These are phyloP conservation scores for Hyperoplus lanceolatus DNA, from an alignment of 2,797 vertebrate species.

Conservation along the genomic window DNA sequence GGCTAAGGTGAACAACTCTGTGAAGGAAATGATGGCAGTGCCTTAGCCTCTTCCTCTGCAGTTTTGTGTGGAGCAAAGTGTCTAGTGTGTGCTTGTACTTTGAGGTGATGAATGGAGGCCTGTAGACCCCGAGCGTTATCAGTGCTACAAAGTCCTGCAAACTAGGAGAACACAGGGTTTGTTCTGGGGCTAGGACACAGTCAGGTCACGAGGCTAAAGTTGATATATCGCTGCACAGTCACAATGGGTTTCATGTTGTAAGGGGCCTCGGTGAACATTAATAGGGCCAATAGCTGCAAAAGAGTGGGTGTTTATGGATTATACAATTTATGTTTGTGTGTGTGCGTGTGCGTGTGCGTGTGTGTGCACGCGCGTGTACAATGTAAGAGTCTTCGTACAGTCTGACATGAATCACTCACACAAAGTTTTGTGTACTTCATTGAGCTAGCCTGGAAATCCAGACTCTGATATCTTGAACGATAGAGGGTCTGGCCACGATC, in stretches of 20 bases:
- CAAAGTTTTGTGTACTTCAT: constrained; percentile 39
- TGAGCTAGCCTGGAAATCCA: neutral
- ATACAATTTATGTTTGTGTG: constrained; percentile 40
- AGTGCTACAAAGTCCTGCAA: constrained; percentile 44
- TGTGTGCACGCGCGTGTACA: neutral
- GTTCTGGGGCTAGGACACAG: constrained; percentile 47
- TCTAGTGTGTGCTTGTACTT: constrained; percentile 30
- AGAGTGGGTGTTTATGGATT: constrained; percentile 29
- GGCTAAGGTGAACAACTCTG: neutral
- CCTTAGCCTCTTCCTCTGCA: neutral
- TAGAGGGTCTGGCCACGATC: too few relatives aligned
- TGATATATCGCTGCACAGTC: constrained; percentile 57
- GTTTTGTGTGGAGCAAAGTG: neutral
- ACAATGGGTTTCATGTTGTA: constrained; percentile 46
- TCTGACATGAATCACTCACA: constrained; percentile 55
- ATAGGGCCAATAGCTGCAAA: constrained; percentile 29
- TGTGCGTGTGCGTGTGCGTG: constrained; percentile 19
- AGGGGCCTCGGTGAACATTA: constrained; percentile 12
- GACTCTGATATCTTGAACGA: too few relatives aligned
- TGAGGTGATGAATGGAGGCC: constrained; percentile 57
- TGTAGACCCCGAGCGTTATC: constrained; percentile 58
- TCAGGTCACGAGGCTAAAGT: constrained; percentile 36
- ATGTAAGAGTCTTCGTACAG: constrained; percentile 30
- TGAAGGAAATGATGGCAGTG: neutral
- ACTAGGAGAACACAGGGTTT: constrained; percentile 43